These are phyloP conservation scores for Butastur rufipennis DNA, from an alignment of 2,113 vertebrate species.

Conservation along the genomic window DNA sequence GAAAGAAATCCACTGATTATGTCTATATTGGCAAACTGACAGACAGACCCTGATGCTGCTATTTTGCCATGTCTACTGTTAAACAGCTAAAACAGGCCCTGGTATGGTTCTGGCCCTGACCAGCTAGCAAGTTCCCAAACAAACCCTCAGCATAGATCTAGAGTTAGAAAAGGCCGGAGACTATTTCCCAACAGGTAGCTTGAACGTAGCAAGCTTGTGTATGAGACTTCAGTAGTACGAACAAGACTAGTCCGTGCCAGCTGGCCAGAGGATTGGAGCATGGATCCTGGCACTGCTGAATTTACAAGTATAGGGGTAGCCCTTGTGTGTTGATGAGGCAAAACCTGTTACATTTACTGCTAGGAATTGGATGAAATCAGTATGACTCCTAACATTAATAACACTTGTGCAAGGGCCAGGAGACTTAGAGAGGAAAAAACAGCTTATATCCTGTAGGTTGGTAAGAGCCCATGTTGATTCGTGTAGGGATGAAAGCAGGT, in stretches of 20 bases:
- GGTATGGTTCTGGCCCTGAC: not conserved
- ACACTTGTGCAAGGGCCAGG: not conserved
- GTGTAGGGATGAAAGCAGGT: not conserved
- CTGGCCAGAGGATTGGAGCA: not conserved
- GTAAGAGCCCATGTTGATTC: not conserved
- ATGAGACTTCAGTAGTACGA: not conserved
- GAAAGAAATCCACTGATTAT: not conserved
- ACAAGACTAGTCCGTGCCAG: not conserved
- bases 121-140: not conserved
- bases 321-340: not conserved
- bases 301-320: not conserved
- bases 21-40: rapidly evolving
- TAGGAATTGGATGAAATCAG: not conserved
- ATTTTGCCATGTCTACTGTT: not conserved
- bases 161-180: not conserved
- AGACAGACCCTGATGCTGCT: not conserved
- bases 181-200: not conserved
- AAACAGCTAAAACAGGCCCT: not conserved
- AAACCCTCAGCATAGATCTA: not conserved
- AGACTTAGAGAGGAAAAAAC: not conserved
- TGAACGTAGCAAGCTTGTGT: not conserved
- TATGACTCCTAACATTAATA: not conserved
- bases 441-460: not conserved
- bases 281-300: not conserved
- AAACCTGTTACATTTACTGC: not conserved